A percentile compares a stretch with the other conserved stretches of the same genome.
phyloP scores from a whole-genome alignment of 1,140 invertebrate species.

The Pseudomyrmex gracilis region DNA sequence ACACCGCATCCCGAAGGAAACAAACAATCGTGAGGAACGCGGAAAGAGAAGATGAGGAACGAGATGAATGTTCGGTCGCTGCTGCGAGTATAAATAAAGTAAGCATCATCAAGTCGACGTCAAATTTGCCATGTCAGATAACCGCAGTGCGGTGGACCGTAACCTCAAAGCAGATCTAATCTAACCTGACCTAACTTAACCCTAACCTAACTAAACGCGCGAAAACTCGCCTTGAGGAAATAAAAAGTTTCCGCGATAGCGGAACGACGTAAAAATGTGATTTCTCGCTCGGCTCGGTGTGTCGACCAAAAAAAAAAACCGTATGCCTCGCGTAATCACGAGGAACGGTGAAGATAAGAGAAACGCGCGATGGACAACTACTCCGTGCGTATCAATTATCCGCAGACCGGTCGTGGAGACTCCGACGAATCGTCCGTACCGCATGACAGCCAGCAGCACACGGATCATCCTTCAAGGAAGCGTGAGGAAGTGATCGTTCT shows the following conservation, averaged over 20 bases:
- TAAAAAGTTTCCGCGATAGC: background rate
- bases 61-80: too few species aligned
- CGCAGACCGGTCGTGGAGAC: slow-evolving; percentile 73
- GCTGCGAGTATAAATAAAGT: too few species aligned
- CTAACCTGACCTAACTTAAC: background rate
- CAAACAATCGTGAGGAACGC: too few species aligned
- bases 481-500: slow-evolving; percentile 76
- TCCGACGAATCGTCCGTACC: slow-evolving; percentile 73
- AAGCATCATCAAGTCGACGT: too few species aligned
- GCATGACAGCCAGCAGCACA: slow-evolving; percentile 73
- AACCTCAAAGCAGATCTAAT: background rate
- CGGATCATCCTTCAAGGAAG: slow-evolving; percentile 73
- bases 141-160: too few species aligned
- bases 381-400: slow-evolving; percentile 74
- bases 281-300: slow-evolving; percentile 23
- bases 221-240: background rate
- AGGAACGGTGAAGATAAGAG: background rate
- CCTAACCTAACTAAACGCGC: slow-evolving; percentile 30
- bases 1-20: too few species aligned
- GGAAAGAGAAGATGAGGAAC: too few species aligned
- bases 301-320: slow-evolving; percentile 17
- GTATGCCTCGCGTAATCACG: slow-evolving; percentile 25
- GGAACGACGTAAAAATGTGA: slow-evolving; percentile 58
- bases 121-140: background rate
- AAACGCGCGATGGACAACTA: slow-evolving; percentile 78